phyloP scores from a whole-genome alignment of 2,888 invertebrate genomes.

The Diabrotica balteata region DNA sequence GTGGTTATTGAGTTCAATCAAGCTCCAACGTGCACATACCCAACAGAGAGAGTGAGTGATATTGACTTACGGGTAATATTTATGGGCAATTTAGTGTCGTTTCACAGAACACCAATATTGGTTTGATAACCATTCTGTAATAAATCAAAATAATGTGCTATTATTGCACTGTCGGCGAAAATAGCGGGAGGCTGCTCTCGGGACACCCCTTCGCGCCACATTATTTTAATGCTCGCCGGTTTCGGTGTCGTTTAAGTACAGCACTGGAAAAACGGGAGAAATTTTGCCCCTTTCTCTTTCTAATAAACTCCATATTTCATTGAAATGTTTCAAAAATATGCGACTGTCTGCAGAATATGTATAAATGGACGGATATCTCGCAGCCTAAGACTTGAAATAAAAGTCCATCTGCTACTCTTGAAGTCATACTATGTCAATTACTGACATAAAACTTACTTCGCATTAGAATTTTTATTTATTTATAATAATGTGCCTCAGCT shows the following conservation, averaged over 20 bases:
- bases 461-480: no score
- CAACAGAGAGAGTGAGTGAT: conserved; percentile 46
- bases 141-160: conserved; percentile 63
- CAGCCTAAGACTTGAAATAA: no score
- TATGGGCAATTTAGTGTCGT: conserved; percentile 61
- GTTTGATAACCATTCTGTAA: conserved; percentile 60
- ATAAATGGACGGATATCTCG: no score
- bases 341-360: no score
- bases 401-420: no score
- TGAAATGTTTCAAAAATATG: no score
- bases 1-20: conserved; percentile 53
- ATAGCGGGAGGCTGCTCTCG: conserved; percentile 44
- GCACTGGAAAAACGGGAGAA: conserved; percentile 7
- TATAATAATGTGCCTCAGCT: no score
- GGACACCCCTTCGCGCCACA: conserved; percentile 37
- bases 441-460: no score
- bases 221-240: conserved; percentile 35
- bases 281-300: no score
- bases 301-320: no score
- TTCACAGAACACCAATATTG: conserved; percentile 61
- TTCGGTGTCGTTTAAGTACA: conserved; percentile 25
- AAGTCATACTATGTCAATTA: no score
- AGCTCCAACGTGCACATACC: conserved; percentile 44
- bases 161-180: conserved; percentile 61
- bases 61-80: conserved; percentile 61